These are phyloP conservation scores for Lissonota sp. DNA, from an alignment of 2,888 invertebrate genomes.

Conservation along the genomic window DNA sequence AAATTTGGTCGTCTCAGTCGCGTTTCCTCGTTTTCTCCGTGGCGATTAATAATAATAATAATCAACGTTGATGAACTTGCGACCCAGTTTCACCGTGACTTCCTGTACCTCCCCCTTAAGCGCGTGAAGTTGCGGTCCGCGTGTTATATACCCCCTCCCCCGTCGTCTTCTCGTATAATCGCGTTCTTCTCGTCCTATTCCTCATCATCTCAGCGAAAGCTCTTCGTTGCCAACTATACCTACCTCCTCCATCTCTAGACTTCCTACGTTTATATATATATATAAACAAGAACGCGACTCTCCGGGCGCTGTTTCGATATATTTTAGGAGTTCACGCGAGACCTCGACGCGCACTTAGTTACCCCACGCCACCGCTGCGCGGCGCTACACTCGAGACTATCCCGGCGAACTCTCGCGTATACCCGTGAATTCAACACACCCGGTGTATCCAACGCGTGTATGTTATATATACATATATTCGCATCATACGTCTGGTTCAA, in stretches of 20 bases:
- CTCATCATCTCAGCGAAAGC: conserved; percentile 46
- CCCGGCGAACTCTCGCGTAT: conserved; percentile 1
- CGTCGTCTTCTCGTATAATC: conserved; percentile 38
- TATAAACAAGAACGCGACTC: conserved; percentile 12
- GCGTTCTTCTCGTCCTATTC: conserved; percentile 46
- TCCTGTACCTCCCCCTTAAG: conserved; percentile 62
- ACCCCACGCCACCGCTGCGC: conserved; percentile 29
- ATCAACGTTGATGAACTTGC: conserved; percentile 79
- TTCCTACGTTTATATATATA: conserved; percentile 17
- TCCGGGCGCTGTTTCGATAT: conserved; percentile 49
- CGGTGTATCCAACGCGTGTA: conserved; percentile 8
- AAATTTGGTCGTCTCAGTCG: conserved; percentile 33
- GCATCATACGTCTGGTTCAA: conserved; percentile 48
- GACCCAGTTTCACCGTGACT: conserved; percentile 77
- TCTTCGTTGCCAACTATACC: conserved; percentile 15
- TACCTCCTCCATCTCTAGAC: conserved; percentile 27
- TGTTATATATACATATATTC: too few relatives aligned
- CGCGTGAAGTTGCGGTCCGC: conserved; percentile 62
- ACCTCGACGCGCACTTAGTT: conserved; percentile 43
- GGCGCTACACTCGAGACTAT: conserved; percentile 33
- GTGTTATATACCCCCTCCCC: conserved; percentile 35
- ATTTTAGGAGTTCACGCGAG: conserved; percentile 63
- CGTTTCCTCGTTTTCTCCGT: conserved; percentile 4
- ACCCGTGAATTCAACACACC: conserved; percentile 13
- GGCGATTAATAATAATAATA: conserved; percentile 74